Evolutionary conservation across 2,797 vertebrate genomes (phyloP), one percentile per base, ranked within the genome.

Genomic region (Rachycentron canadum): DNA sequence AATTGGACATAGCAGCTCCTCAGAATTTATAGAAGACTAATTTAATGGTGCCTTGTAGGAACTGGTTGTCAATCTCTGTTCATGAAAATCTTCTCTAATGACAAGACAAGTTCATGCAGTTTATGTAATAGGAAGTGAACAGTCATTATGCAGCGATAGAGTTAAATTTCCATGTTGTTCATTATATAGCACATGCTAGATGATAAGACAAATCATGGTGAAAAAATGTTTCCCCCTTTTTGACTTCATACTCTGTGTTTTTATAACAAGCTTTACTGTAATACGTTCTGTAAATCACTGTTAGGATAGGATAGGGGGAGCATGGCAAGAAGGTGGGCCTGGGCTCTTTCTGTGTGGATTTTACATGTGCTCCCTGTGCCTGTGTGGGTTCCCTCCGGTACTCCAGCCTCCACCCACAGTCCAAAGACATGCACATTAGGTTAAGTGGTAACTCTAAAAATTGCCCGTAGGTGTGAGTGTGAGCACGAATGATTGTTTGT

Each of bases 1-100:
- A 80, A 84, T 75, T 70, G 49, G 47, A 78, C 59, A 78, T 14
- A 68, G 21, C 49, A 43, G 66, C 62, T 38, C 38, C 21, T 45
- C 32, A 69, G n/a, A 49, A 75, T 66, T 41, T 50, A 71, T 40
- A 34, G 26, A 72, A 80, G 14, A 55, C 55, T 40, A 1, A 64
- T 65, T 50, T 63, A 71, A 55, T 59, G 38, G 17, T 59, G 12
- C 21, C 65, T 58, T 67, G 25, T 34, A 67, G 26, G 69, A n/a
- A 26, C 10, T 16, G 34, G 17, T 17, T 57, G 43, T 63, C 72
- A 52, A 7, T 79, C 59, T 78, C 7, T 34, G 1, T 65, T 21
- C 47, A 47, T 56, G 36, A 38, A 32, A 41, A 49, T 68, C 49
- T 61, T 36, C 1, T 21, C 36, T 12, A 45, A 56, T 23, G 14